Conservation (phyloP, 2,113 vertebrate species). For the Pavo muticus region DNA sequence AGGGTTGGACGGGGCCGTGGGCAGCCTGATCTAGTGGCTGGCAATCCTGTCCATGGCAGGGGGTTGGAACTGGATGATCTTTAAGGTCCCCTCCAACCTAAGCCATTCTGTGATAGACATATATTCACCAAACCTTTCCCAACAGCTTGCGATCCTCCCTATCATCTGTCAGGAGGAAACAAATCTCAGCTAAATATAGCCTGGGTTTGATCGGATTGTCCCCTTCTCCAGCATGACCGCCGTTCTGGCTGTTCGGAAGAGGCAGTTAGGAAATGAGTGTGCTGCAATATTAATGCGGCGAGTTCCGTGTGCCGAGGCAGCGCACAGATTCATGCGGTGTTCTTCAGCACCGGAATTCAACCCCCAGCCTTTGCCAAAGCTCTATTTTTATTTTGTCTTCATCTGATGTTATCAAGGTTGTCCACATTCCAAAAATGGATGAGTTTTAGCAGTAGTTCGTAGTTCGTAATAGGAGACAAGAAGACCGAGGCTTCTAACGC, state of each 20-base stretch:
- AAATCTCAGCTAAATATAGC: background rate
- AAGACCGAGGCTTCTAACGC: conserved; percentile 73
- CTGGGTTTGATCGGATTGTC: conserved; percentile 7
- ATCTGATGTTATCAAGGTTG: conserved; percentile 67
- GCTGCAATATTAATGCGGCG: conserved; percentile 38
- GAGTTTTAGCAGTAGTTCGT: conserved; percentile 69
- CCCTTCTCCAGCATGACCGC: background rate
- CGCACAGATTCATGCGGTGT: conserved; percentile 25
- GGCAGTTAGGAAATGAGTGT: conserved; percentile 39
- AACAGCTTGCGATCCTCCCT: background rate
- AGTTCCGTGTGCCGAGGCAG: conserved; percentile 24
- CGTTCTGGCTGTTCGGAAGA: background rate
- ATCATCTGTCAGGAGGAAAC: background rate
- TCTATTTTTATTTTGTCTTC: conserved; percentile 76
- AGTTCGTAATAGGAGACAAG: conserved; percentile 75
- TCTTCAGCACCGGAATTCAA: conserved; percentile 54
- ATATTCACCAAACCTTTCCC: background rate
- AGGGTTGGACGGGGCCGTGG: no score
- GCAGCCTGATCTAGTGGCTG: no score
- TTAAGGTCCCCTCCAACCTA: no score
- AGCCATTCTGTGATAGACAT: background rate
- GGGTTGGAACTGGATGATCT: no score
- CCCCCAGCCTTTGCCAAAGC: conserved; percentile 50
- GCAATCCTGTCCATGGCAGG: no score
- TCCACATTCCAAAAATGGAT: conserved; percentile 73